A percentile compares a stretch with the other conserved stretches of the same genome.
phyloP scores from a whole-genome alignment of 2,888 invertebrate genomes.

The Bedellia somnulentella region DNA sequence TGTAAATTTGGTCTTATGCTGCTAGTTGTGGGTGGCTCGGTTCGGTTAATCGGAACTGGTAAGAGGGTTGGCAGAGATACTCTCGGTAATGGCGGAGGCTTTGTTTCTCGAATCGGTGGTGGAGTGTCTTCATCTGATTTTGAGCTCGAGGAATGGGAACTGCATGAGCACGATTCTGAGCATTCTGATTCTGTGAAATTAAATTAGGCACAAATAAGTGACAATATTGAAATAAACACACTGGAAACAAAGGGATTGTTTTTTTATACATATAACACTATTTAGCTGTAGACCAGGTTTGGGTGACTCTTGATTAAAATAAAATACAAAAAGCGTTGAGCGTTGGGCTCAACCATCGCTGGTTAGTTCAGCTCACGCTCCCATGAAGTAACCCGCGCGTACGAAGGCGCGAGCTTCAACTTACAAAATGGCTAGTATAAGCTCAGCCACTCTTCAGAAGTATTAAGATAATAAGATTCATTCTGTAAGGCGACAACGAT shows the following conservation, averaged over 20 bases:
- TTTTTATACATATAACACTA: too few relatives aligned
- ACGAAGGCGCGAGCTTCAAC: too few relatives aligned
- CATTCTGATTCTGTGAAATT: slow-evolving; percentile 65
- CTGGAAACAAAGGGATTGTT: too few relatives aligned
- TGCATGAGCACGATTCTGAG: slow-evolving; percentile 71
- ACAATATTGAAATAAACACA: too few relatives aligned
- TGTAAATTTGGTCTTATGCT: slow-evolving; percentile 44
- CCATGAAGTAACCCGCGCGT: slow-evolving; percentile 51
- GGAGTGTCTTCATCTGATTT: neutral
- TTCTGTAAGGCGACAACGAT: too few relatives aligned
- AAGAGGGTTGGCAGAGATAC: slow-evolving; percentile 21
- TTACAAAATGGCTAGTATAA: too few relatives aligned
- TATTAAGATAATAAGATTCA: too few relatives aligned
- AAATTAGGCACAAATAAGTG: too few relatives aligned
- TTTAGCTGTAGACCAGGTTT: neutral
- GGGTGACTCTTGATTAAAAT: neutral
- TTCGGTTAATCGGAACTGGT: slow-evolving; percentile 26
- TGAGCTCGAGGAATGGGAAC: slow-evolving; percentile 19
- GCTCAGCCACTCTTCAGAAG: too few relatives aligned
- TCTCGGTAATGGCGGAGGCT: slow-evolving; percentile 12
- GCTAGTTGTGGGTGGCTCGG: slow-evolving; percentile 26
- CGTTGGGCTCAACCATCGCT: neutral
- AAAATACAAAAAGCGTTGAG: neutral
- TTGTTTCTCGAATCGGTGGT: neutral
- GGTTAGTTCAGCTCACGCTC: slow-evolving; percentile 3